A percentile compares a stretch with the other conserved stretches of the same genome.
phyloP scores from a whole-genome alignment of 2,113 vertebrate species.

The Excalfactoria chinensis region DNA sequence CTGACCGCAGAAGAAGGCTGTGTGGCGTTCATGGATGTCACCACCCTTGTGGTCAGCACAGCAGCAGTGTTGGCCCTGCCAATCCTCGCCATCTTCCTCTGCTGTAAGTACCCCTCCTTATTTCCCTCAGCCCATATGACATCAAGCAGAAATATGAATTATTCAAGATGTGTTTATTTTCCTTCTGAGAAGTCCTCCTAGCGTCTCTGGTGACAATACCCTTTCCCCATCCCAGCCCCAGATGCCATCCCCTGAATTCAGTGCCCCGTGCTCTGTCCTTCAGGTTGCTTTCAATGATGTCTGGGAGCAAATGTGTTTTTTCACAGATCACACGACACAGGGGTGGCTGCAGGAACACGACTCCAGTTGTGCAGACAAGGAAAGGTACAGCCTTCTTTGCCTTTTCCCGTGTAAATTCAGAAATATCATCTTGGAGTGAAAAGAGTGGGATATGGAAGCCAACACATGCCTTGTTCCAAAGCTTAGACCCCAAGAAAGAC shows the following conservation, averaged over 20 bases:
- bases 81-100: constrained; percentile 31
- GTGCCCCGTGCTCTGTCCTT: accelerated
- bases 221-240: background rate
- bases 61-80: background rate
- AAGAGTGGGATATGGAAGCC: background rate
- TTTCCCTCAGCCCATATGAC: accelerated
- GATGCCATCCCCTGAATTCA: accelerated
- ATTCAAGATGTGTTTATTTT: accelerated
- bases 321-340: background rate
- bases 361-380: accelerated
- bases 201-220: accelerated
- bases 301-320: background rate
- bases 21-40: accelerated
- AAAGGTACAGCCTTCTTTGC: background rate
- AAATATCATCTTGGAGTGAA: background rate
- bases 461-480: background rate
- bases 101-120: background rate
- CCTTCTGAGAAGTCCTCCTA: background rate
- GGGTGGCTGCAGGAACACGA: accelerated
- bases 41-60: background rate
- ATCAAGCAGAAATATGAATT: accelerated
- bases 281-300: accelerated
- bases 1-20: background rate
- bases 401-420: background rate
- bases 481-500: background rate